Evolutionary conservation across 2,888 invertebrate genomes (phyloP).

Genomic region (Volucella zonaria): DNA sequence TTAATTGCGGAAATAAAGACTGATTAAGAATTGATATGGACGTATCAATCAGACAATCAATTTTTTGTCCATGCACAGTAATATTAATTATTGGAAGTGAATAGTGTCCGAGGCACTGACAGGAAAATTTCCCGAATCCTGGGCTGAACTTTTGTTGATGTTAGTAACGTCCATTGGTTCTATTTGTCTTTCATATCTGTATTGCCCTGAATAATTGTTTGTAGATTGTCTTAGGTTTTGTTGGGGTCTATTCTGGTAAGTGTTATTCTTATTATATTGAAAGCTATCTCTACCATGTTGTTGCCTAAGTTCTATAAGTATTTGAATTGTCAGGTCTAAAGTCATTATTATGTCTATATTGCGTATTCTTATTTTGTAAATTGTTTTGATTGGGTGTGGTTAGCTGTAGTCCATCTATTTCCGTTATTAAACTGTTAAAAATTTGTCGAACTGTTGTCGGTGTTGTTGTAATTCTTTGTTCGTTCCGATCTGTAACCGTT

Average conservation of each 20-base stretch:
- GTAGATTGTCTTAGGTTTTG: slow-evolving; percentile 16
- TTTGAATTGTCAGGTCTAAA: slow-evolving; percentile 20
- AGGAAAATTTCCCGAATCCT: slow-evolving; percentile 11
- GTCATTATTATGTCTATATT: slow-evolving; percentile 17
- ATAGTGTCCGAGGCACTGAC: slow-evolving; percentile 29
- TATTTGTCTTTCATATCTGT: slow-evolving; percentile 9
- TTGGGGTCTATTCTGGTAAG: slow-evolving; percentile 19
- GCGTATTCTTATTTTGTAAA: background rate
- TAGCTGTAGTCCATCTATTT: slow-evolving; percentile 7
- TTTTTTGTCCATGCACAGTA: slow-evolving; percentile 11
- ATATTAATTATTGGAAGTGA: slow-evolving; percentile 38
- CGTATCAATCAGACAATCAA: slow-evolving; percentile 31
- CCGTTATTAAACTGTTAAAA: slow-evolving; percentile 12
- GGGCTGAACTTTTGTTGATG: slow-evolving; percentile 3
- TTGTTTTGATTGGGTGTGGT: slow-evolving; percentile 6
- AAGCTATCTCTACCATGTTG: slow-evolving; percentile 9
- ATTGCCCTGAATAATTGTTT: slow-evolving; percentile 17
- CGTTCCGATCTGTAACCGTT: background rate
- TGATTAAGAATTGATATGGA: slow-evolving; percentile 29
- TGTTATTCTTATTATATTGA: slow-evolving; percentile 17
- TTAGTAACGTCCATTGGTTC: slow-evolving; percentile 20
- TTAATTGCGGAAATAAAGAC: slow-evolving; percentile 14
- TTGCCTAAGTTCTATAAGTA: slow-evolving; percentile 21
- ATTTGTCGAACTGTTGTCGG: slow-evolving; percentile 1
- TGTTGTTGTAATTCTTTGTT: slow-evolving; percentile 8